Base-by-base conservation (phyloP, 2,888 invertebrate genomes). In the Idaea straminata region DNA sequence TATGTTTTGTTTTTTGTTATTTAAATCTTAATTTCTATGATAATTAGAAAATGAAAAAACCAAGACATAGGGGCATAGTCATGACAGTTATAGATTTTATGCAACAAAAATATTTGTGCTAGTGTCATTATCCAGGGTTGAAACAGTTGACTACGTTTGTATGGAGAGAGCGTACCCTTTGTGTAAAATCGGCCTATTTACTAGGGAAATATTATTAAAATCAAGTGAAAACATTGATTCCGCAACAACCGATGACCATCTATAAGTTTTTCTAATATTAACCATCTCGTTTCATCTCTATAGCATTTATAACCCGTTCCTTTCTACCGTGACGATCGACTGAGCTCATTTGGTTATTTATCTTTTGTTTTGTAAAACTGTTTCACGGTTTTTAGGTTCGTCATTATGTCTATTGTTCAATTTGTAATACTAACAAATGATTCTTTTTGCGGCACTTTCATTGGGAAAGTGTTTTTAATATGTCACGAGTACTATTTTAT, bases 181-280 rank as follows among this genome's bases (percentile, higher is more conserved):
- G n/a, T n/a, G n/a, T n/a, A 47, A 7, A 47, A 6, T 13, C 47
- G 47, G 47, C 47, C 47, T 47, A 47, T 47, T 68, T 66, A 70
- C 67, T 75, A 74, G 77, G 77, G 77, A 78, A 77, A 74, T 76
- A 72, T 71, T 80, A 78, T 79, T 80, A 77, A 82, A 80, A 81
- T 79, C 76, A 74, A 77, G 81, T 81, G 82, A 82, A 80, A 81
- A 76, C 76, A 75, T 74, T 75, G 73, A 74, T 78, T 77, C 75
- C 71, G 73, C 74, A 57, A 70, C 72, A 62, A 59, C 64, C 70
- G 68, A 65, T 62, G 68, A 72, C 73, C 63, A 74, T 74, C 69
- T 70, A 63, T 67, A 58, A 25, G 67, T 75, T 76, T 79, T 76
- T 75, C 68, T 66, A 66, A 61, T 61, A 62, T 35, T 57, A 13